phyloP scores from a whole-genome alignment of 2,797 vertebrate genomes.

The Helarctos malayanus region DNA sequence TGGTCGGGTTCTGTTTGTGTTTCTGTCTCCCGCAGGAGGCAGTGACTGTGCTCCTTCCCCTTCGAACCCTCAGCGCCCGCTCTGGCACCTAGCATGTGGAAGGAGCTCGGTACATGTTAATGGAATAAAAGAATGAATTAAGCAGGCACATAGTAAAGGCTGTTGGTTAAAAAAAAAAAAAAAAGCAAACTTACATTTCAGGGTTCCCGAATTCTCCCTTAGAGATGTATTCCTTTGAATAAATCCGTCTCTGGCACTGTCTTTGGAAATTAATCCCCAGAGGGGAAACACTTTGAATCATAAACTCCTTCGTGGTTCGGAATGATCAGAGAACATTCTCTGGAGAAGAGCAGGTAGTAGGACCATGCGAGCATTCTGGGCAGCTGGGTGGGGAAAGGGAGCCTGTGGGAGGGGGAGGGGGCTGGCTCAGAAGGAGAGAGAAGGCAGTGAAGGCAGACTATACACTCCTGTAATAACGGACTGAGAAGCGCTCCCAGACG shows the following conservation, averaged over 20 bases:
- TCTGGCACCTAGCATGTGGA: not conserved
- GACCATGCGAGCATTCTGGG: not conserved
- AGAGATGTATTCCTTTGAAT: slow-evolving; percentile 22
- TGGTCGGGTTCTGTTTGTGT: not conserved
- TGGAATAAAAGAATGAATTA: not conserved
- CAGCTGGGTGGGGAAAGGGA: not conserved
- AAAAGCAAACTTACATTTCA: not conserved
- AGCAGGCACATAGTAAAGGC: not conserved
- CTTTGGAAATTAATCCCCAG: slow-evolving; percentile 14
- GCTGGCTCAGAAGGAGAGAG: not conserved
- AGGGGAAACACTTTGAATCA: not conserved
- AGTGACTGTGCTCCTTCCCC: not conserved
- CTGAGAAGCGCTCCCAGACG: not conserved
- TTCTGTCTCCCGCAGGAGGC: not conserved
- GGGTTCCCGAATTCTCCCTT: not conserved
- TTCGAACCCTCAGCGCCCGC: not conserved
- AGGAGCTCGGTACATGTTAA: not conserved
- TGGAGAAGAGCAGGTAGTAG: not conserved
- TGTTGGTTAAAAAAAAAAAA: not conserved
- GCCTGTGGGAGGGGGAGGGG: not conserved
- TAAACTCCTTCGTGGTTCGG: not conserved
- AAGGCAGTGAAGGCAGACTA: not conserved
- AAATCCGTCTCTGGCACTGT: not conserved
- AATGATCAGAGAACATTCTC: not conserved
- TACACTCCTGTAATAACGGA: not conserved